Base-by-base conservation (phyloP, 2,888 invertebrate species). In the Elysia crispata region DNA sequence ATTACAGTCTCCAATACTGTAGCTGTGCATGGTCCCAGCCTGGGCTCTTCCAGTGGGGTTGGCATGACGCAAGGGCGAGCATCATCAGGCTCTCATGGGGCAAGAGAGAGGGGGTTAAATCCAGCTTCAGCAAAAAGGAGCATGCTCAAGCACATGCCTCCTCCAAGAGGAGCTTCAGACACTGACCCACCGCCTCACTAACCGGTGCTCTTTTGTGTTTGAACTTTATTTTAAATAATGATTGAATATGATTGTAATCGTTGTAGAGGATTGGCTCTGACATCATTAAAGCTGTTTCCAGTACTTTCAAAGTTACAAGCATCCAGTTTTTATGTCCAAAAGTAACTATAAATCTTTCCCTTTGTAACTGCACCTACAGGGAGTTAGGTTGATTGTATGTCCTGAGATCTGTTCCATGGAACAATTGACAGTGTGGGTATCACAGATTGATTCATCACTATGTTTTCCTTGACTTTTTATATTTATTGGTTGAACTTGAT, bases 101-200 rank as follows among this genome's bases (percentile, higher is more conserved):
- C 76, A 33, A 72, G 80, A 28, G 80, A 80, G 23, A 70, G 80
- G 66, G 76, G 87, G 60, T 78, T 88, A 66, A 88, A 88, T 78
- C 89, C 88, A n/a, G 87, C 89, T 62, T 85, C 88, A 72, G 88
- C 88, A 69, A 90, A 90, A 83, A 85, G 89, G 82, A 89, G 87
- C 83, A 87, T 90, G 89, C 88, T 89, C 82, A 90, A 90, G 85
- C 90, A 89, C 85, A 86, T 89, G 85, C 89, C 89, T 66, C 86
- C 88, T 74, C 85, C 86, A 79, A 78, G 84, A 31, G 88, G 89
- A 86, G 86, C 89, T 66, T 87, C 88, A 23, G 89, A 89, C 82
- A 86, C 88, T 73, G 90, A 90, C 76, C 90, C 90, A 28, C 90
- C 90, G 30, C 90, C 89, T 49, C 89, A 90, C 82, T 90, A 83